These are phyloP conservation scores for Zapus hudsonius DNA, from an alignment of 2,113 vertebrate species.

Conservation along the genomic window DNA sequence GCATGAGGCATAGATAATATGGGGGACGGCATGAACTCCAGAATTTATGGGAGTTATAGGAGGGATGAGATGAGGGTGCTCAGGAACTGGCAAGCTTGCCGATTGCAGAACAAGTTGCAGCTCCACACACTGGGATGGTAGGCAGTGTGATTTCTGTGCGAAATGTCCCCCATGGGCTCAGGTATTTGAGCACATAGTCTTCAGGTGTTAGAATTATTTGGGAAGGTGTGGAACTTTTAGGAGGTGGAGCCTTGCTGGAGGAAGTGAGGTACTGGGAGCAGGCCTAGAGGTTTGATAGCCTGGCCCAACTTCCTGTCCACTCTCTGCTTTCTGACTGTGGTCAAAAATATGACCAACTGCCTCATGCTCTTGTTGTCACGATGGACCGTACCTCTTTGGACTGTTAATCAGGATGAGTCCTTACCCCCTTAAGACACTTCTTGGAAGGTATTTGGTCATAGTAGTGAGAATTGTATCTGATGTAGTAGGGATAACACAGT, in stretches of 20 bases:
- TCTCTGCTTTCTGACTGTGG: not conserved
- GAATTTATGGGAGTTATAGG: not conserved
- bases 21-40: accelerated
- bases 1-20: accelerated
- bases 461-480: not conserved
- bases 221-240: not conserved
- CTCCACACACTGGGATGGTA: not conserved
- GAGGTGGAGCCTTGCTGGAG: not conserved
- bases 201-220: not conserved
- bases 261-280: not conserved
- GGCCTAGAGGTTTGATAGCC: not conserved
- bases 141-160: not conserved
- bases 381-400: not conserved
- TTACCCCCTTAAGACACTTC: not conserved
- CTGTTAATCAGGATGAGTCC: too few species aligned
- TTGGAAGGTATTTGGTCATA: not conserved
- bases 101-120: not conserved
- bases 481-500: not conserved
- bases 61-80: not conserved
- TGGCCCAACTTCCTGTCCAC: not conserved
- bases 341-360: not conserved
- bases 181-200: not conserved
- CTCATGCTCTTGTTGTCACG: too few species aligned
- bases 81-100: not conserved
- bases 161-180: not conserved